A percentile compares a stretch with the other conserved stretches of the same genome.
Evolutionary conservation across 1,140 invertebrate species (phyloP).

Genomic region (Zaprionus vittiger): DNA sequence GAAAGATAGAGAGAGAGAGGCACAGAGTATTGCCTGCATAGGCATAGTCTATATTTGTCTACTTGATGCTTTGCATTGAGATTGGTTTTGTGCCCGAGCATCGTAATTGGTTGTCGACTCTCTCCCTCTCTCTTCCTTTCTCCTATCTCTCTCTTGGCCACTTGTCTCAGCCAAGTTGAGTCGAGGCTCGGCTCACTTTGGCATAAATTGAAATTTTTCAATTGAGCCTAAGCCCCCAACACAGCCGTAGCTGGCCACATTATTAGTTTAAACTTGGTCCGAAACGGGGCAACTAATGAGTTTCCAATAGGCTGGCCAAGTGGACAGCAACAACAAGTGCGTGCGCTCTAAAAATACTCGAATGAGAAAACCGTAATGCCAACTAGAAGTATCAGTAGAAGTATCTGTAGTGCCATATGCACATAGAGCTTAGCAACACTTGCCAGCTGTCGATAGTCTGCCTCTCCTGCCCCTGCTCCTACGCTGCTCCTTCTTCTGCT

Average conservation of each 20-base stretch:
- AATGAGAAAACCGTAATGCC: slow-evolving; percentile 55
- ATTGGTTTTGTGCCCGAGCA: slow-evolving; percentile 63
- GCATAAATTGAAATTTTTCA: slow-evolving; percentile 74
- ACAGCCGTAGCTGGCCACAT: slow-evolving; percentile 48
- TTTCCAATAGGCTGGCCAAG: slow-evolving; percentile 71
- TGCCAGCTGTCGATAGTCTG: slow-evolving; percentile 21
- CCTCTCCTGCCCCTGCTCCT: neutral
- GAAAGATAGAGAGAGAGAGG: slow-evolving; percentile 26
- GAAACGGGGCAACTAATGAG: slow-evolving; percentile 65
- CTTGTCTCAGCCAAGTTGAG: neutral
- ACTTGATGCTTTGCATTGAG: slow-evolving; percentile 77
- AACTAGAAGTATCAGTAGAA: slow-evolving; percentile 5
- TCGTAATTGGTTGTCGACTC: slow-evolving; percentile 57
- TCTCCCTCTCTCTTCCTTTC: slow-evolving; percentile 12
- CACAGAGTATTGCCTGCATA: slow-evolving; percentile 44
- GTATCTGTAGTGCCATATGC: slow-evolving; percentile 32
- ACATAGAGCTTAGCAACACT: slow-evolving; percentile 10
- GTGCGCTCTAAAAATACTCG: slow-evolving; percentile 1
- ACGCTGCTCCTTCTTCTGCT: neutral
- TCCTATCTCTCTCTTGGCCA: neutral
- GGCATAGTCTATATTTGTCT: slow-evolving; percentile 78
- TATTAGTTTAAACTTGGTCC: slow-evolving; percentile 76
- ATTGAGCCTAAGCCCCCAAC: slow-evolving; percentile 40
- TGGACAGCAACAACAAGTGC: slow-evolving; percentile 39
- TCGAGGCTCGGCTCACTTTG: slow-evolving; percentile 29